Evolutionary conservation across 2,797 vertebrate genomes (phyloP), one percentile per base, ranked within the genome.

Genomic region (Heliangelus exortis): DNA sequence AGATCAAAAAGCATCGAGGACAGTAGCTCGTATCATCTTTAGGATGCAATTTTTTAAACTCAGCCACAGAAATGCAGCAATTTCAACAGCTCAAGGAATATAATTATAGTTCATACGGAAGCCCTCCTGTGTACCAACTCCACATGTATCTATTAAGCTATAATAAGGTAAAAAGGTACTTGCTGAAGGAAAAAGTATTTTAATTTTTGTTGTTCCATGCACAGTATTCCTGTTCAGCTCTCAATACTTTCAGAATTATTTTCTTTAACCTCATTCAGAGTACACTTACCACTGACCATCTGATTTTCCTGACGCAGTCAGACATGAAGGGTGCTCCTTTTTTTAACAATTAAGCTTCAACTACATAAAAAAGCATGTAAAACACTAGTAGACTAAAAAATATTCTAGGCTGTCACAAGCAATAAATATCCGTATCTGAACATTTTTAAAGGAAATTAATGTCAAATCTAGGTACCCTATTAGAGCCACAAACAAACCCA

Each of bases 61-160:
- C 58, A 84, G 55, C 12, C 72, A 90, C 67, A 75, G 59, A 91
- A 94, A 61, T 94, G 88, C 1, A 87, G 82, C 61, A 95, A 74
- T 94, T 94, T 87, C 86, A 76, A 93, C 62, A 93, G 62, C 53
- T 93, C 7, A 74, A 88, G 57, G 28, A 90, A 93, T 86, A 80
- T 69, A 90, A 88, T 91, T 73, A 88, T 48, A 47, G 39, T 48
- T 90, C 47, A 66, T 26, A 67, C 41, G 90, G 54, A 82, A 84
- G 76, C 29, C 74, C 74, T 85, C 92, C 74, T 94, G 73, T 76
- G 84, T 91, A 92, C 51, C 69, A 69, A 55, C 31, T 61, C 80
- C 66, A 87, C 15, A n/a, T 36, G 9, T 81, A 91, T 25, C 33
- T 94, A 79, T 51, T 57, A 93, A 90, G 26, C 59, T 87, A 71